phyloP scores from a whole-genome alignment of 2,888 invertebrate species.

The Limenitis camilla region DNA sequence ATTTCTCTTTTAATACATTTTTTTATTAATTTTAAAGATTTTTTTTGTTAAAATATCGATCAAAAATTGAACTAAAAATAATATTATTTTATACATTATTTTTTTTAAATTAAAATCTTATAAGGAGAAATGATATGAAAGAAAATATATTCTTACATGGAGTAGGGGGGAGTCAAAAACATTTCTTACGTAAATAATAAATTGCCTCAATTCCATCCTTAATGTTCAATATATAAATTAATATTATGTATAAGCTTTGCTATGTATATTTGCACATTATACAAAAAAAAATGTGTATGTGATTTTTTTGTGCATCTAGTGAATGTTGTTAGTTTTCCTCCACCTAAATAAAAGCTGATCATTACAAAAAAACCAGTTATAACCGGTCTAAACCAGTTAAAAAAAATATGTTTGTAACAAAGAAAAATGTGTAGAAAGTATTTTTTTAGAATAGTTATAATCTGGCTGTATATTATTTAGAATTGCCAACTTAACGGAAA shows the following conservation, averaged over 20 bases:
- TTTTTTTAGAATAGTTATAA: no score
- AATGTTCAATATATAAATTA: neutral
- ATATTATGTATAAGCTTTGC: constrained; percentile 1
- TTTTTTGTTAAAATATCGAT: no score
- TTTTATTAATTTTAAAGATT: no score
- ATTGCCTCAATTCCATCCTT: neutral
- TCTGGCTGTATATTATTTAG: no score
- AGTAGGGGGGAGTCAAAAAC: no score
- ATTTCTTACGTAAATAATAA: no score
- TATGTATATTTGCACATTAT: constrained; percentile 4
- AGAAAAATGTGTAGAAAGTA: neutral
- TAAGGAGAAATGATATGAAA: no score
- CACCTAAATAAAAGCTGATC: constrained; percentile 5
- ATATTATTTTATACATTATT: no score
- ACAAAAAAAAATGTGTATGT: neutral
- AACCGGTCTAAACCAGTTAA: constrained; percentile 6
- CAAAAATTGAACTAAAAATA: no score
- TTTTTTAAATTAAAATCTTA: no score
- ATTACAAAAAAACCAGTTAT: neutral
- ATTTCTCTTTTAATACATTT: no score
- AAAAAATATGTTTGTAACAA: neutral
- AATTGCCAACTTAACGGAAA: neutral
- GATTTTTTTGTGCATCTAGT: constrained; percentile 5
- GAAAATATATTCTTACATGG: no score
- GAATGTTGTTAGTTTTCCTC: constrained; percentile 8